These are phyloP conservation scores for Mormyrops attenuatus DNA, from an alignment of 2,797 vertebrate species.

Conservation along the genomic window DNA sequence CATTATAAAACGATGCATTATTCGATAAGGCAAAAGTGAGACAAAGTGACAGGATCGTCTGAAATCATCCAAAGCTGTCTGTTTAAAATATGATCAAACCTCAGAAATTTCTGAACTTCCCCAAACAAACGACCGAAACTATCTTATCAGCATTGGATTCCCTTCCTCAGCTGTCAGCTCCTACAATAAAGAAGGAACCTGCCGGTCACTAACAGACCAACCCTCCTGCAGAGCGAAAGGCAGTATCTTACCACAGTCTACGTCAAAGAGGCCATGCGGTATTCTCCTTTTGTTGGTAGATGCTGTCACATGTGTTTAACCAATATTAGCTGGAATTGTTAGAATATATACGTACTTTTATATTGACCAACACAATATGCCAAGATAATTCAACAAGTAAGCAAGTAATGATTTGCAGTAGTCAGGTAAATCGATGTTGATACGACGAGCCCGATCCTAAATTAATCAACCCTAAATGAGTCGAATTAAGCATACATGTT, in stretches of 20 bases:
- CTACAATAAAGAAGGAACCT: not conserved
- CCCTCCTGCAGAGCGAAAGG: not conserved
- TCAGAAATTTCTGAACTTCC: not conserved
- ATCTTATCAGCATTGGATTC: not conserved
- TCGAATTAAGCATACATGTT: not conserved
- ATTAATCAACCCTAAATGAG: not conserved
- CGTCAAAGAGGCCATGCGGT: not conserved
- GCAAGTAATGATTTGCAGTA: not conserved
- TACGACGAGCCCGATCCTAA: not conserved
- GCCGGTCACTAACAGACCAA: not conserved
- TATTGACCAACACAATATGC: not conserved
- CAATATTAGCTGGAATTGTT: not conserved
- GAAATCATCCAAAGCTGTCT: not conserved
- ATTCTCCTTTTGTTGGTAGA: not conserved
- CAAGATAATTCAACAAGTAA: not conserved
- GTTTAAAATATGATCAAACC: not conserved
- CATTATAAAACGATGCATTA: not conserved
- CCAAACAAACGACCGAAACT: not conserved
- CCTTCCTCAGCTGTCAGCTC: not conserved
- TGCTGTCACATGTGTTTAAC: not conserved
- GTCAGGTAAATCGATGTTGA: not conserved
- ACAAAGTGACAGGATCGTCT: not conserved
- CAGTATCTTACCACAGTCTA: not conserved
- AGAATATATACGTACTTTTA: not conserved
- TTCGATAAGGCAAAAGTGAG: not conserved